Conservation (phyloP, 2,797 vertebrate species). For the Acomys russatus region DNA sequence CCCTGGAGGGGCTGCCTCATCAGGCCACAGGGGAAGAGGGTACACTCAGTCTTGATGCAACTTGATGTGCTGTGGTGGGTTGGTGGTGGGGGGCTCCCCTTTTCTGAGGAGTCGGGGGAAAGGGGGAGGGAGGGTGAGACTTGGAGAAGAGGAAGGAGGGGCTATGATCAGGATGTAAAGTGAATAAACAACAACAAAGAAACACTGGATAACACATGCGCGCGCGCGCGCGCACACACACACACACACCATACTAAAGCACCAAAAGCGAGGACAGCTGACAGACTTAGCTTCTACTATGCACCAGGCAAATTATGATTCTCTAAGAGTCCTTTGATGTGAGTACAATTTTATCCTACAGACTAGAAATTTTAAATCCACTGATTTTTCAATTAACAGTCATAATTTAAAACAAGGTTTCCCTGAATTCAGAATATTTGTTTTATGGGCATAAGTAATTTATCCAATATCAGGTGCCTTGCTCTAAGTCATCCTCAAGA, state of each 20-base stretch:
- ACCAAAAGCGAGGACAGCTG: neutral
- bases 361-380: neutral
- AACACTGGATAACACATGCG: too few relatives aligned
- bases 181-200: too few relatives aligned
- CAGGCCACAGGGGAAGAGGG: too few relatives aligned
- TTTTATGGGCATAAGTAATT: neutral
- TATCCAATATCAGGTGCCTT: neutral
- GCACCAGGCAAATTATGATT: neutral
- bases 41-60: too few relatives aligned
- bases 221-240: neutral
- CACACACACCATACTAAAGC: neutral
- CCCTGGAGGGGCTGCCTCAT: too few relatives aligned
- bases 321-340: neutral
- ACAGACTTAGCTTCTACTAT: neutral
- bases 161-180: too few relatives aligned
- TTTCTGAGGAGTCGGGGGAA: too few relatives aligned
- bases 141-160: too few relatives aligned
- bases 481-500: neutral
- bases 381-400: neutral
- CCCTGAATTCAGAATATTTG: neutral
- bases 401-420: neutral
- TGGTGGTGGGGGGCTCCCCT: too few relatives aligned
- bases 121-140: too few relatives aligned
- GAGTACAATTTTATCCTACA: neutral
- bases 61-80: too few relatives aligned